Evolutionary conservation across 2,888 invertebrate genomes (phyloP).

Genomic region (Sceliomorpha sp.): DNA sequence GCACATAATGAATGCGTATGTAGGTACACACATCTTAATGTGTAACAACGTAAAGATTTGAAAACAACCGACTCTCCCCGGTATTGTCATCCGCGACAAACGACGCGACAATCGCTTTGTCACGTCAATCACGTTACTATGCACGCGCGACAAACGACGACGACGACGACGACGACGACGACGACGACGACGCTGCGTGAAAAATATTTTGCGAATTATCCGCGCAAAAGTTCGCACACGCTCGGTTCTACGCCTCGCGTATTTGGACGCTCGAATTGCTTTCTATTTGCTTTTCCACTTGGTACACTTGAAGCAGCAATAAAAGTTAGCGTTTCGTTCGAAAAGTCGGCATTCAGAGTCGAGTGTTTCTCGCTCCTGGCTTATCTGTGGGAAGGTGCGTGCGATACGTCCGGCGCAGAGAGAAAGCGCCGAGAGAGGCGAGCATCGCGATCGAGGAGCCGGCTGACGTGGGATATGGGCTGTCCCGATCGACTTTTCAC

Average conservation of each 20-base stretch:
- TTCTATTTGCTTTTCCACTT: slow-evolving; percentile 50
- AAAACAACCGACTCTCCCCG: slow-evolving; percentile 6
- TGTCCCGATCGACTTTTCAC: too few relatives aligned
- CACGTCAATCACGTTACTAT: neutral
- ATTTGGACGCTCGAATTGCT: slow-evolving; percentile 43
- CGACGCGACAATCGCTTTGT: neutral
- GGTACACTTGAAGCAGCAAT: slow-evolving; percentile 29
- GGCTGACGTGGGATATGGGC: too few relatives aligned
- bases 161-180: too few relatives aligned
- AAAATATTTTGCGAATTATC: slow-evolving; percentile 7
- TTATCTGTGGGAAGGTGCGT: too few relatives aligned
- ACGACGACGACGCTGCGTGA: too few relatives aligned
- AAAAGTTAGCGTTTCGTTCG: slow-evolving; percentile 41
- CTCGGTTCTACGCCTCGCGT: slow-evolving; percentile 7
- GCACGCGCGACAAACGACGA: too few relatives aligned
- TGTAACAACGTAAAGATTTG: slow-evolving; percentile 10
- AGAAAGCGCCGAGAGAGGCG: too few relatives aligned
- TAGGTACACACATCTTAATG: slow-evolving; percentile 21
- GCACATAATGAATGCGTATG: too few relatives aligned
- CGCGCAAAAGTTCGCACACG: neutral
- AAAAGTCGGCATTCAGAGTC: slow-evolving; percentile 22
- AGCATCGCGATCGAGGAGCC: too few relatives aligned
- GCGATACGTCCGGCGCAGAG: too few relatives aligned
- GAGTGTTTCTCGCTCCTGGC: slow-evolving; percentile 7
- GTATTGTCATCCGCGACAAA: neutral